A percentile compares a stretch with the other conserved stretches of the same genome.
Conservation (phyloP, 2,113 vertebrate species). For the Piliocolobus tephrosceles region DNA sequence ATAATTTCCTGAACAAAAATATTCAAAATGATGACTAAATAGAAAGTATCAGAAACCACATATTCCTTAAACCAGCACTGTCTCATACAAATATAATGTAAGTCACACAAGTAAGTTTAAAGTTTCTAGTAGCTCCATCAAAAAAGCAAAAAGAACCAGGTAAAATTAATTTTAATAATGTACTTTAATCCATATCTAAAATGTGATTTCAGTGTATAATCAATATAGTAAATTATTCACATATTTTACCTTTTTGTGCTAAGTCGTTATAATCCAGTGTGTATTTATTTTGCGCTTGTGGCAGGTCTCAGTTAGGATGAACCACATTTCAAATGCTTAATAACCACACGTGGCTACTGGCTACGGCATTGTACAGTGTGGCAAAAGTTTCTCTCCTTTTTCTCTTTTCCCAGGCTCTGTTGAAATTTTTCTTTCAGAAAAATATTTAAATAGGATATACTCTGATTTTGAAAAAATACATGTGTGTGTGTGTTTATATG, state of each 20-base stretch:
- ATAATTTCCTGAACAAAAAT: neutral
- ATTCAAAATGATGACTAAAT: neutral
- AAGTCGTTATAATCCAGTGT: neutral
- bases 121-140: neutral
- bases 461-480: neutral
- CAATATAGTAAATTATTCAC: neutral
- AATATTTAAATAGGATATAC: neutral
- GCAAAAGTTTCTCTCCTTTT: neutral
- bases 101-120: neutral
- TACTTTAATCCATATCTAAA: neutral
- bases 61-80: neutral
- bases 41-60: neutral
- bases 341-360: neutral
- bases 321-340: neutral
- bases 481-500: neutral
- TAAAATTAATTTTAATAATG: neutral
- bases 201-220: neutral
- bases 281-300: neutral
- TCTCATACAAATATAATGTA: neutral
- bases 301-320: fast-evolving
- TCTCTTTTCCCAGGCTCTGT: neutral
- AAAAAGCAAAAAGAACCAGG: neutral
- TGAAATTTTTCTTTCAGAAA: neutral
- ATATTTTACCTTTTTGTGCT: neutral
- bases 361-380: fast-evolving